A percentile compares a stretch with the other conserved stretches of the same genome.
These are phyloP conservation scores for Pogonognathellus flavescens DNA, from an alignment of 1,140 invertebrate genomes.

Conservation along the genomic window DNA sequence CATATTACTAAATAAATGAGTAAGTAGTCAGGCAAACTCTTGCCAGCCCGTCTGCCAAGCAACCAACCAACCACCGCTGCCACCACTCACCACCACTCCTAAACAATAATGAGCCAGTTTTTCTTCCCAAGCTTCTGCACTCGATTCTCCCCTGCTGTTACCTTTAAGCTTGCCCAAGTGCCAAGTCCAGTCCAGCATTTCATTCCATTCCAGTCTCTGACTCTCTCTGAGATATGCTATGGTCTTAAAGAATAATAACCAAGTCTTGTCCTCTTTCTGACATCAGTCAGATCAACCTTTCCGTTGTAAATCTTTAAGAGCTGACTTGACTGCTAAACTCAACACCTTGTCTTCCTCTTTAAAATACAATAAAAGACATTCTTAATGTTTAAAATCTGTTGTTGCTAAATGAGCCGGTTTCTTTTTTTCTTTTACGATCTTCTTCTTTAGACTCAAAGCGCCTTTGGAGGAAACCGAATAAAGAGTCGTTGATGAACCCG, in stretches of 20 bases:
- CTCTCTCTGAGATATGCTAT: no score
- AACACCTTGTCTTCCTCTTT: slow-evolving; percentile 35
- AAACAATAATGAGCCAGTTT: slow-evolving; percentile 46
- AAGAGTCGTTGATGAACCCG: slow-evolving; percentile 49
- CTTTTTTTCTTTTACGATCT: not conserved
- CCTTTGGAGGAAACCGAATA: slow-evolving; percentile 60
- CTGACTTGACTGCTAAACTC: slow-evolving; percentile 18
- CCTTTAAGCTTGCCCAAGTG: slow-evolving; percentile 21
- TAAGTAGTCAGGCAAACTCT: slow-evolving; percentile 9
- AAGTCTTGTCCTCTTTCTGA: slow-evolving; percentile 22
- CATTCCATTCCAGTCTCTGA: not conserved
- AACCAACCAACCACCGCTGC: slow-evolving; percentile 1
- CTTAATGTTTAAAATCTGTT: slow-evolving; percentile 6
- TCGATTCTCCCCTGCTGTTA: slow-evolving; percentile 44
- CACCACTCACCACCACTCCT: slow-evolving; percentile 17
- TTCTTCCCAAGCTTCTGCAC: slow-evolving; percentile 43
- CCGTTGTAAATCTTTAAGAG: slow-evolving; percentile 31
- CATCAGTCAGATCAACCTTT: slow-evolving; percentile 29
- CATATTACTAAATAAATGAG: slow-evolving; percentile 11
- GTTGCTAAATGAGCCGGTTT: slow-evolving; percentile 31
- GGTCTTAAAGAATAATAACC: not conserved
- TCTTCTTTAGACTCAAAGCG: slow-evolving; percentile 56
- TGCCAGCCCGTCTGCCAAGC: slow-evolving; percentile 23
- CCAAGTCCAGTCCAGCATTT: not conserved
- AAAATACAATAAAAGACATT: slow-evolving; percentile 36